Conservation (phyloP, 1,140 invertebrate genomes). For the Telenomus remus region DNA sequence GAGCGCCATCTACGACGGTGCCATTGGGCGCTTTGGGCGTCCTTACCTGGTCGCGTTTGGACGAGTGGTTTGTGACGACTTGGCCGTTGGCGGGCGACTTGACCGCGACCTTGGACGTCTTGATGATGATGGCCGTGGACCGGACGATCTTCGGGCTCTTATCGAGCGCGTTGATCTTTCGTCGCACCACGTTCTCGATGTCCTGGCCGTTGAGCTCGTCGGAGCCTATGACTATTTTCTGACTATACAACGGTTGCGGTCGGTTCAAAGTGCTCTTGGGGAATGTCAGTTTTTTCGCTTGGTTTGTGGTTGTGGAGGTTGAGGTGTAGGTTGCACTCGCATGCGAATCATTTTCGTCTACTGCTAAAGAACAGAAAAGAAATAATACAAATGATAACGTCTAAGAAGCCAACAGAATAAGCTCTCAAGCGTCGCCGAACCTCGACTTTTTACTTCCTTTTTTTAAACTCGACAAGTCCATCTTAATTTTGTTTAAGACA, state of each 20-base stretch:
- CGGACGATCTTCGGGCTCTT: constrained; percentile 71
- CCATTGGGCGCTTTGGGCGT: constrained; percentile 33
- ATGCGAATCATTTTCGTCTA: constrained; percentile 75
- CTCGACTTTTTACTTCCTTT: background rate
- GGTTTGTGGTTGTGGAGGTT: constrained; percentile 67
- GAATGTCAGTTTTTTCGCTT: constrained; percentile 71
- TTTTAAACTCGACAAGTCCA: no score
- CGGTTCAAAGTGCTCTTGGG: constrained; percentile 71
- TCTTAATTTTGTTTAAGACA: no score
- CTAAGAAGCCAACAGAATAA: constrained; percentile 68
- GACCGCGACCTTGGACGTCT: constrained; percentile 66
- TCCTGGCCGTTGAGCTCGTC: constrained; percentile 70
- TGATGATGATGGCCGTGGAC: constrained; percentile 72
- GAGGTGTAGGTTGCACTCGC: constrained; percentile 71
- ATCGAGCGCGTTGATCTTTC: constrained; percentile 69
- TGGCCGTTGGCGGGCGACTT: constrained; percentile 44
- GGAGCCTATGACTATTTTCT: constrained; percentile 73
- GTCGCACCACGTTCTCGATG: constrained; percentile 70
- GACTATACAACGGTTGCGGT: constrained; percentile 71
- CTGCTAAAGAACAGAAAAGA: constrained; percentile 75
- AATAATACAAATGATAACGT: constrained; percentile 71
- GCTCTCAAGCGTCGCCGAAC: constrained; percentile 11
- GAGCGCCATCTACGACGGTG: constrained; percentile 21
- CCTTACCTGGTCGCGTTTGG: constrained; percentile 42
- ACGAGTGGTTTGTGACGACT: background rate